A percentile compares a stretch with the other conserved stretches of the same genome.
Evolutionary conservation across 2,888 invertebrate genomes (phyloP).

Genomic region (Exocentrus adspersus): DNA sequence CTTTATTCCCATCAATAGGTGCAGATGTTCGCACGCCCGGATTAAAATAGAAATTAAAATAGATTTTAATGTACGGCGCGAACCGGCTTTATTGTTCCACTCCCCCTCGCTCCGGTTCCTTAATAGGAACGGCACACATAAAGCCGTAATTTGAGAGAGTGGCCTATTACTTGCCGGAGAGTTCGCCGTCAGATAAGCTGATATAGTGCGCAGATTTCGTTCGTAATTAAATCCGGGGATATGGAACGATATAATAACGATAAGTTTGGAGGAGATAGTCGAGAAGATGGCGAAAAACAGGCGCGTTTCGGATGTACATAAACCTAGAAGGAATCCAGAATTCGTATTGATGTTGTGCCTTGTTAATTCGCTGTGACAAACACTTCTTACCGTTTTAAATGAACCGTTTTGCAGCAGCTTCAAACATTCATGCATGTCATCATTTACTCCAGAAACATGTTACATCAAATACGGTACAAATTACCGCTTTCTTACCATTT

Average conservation of each 20-base stretch:
- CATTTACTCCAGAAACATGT: no score
- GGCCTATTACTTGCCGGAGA: not conserved
- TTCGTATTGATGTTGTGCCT: no score
- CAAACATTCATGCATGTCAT: no score
- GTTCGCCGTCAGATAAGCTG: not conserved
- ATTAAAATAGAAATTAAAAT: slow-evolving; percentile 52
- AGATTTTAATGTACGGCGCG: slow-evolving; percentile 40
- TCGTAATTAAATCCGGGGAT: not conserved
- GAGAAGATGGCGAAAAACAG: no score
- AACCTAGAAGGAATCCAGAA: no score
- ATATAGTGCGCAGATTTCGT: not conserved
- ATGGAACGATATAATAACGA: not conserved
- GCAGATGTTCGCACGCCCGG: slow-evolving; percentile 50
- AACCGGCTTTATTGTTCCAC: slow-evolving; percentile 30
- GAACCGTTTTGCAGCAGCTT: no score
- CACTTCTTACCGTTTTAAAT: no score
- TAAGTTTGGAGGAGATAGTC: not conserved
- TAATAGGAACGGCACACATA: slow-evolving; percentile 23
- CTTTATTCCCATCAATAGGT: slow-evolving; percentile 49
- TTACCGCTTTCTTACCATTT: no score
- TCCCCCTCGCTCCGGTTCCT: slow-evolving; percentile 34
- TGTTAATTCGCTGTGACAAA: no score
- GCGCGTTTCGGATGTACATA: no score
- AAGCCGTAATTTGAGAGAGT: slow-evolving; percentile 32
- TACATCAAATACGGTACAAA: no score